Percentiles rank a stretch among this genome's conserved stretches.
Conservation (phyloP, 2,113 vertebrate species). For the Sterrhoptilus dennistouni region DNA sequence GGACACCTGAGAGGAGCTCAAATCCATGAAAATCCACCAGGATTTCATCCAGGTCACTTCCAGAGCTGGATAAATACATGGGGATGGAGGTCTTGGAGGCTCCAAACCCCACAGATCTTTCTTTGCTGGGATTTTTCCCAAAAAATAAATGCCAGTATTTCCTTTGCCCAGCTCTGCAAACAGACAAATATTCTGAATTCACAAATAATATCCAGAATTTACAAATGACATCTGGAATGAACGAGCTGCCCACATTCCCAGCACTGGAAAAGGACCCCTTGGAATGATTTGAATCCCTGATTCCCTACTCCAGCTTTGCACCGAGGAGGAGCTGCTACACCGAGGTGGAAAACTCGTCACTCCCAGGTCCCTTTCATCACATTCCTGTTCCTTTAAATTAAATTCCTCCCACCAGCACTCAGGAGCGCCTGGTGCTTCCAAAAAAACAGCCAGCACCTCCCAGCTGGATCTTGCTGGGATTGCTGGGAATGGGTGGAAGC, state of each 20-base stretch:
- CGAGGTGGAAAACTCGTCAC: fast-evolving
- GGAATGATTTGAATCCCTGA: background rate
- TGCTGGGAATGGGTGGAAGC: background rate
- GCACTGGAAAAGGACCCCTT: fast-evolving
- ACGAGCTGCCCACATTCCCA: background rate
- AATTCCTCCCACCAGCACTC: background rate
- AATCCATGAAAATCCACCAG: background rate
- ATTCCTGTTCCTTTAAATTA: background rate
- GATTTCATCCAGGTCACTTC: background rate
- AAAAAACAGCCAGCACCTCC: background rate
- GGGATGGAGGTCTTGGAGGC: background rate
- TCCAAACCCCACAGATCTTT: background rate
- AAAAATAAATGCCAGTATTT: fast-evolving
- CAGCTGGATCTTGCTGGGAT: background rate
- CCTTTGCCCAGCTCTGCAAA: background rate
- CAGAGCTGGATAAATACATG: fast-evolving
- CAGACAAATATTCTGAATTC: background rate
- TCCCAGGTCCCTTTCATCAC: background rate
- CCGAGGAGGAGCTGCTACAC: background rate
- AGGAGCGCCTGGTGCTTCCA: background rate
- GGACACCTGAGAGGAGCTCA: background rate
- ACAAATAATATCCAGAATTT: background rate
- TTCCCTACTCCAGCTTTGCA: background rate
- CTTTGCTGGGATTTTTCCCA: background rate
- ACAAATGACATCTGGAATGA: fast-evolving